Evolutionary conservation across 2,797 vertebrate genomes (phyloP).

Genomic region (Moxostoma hubbsi): DNA sequence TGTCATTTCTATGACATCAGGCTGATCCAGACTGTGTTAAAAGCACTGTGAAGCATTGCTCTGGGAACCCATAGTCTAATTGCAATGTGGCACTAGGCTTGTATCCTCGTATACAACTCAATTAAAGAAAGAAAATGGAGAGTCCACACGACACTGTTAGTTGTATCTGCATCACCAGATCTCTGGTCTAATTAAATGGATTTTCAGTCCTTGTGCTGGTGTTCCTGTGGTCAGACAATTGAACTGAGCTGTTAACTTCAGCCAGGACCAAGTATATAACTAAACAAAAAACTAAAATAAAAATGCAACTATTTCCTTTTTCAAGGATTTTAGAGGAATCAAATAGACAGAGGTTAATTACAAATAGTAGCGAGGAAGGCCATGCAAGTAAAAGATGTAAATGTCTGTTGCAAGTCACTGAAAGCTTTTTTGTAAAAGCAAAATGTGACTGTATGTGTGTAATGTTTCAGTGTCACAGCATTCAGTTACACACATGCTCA

Average conservation of each 20-base stretch:
- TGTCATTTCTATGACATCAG: too few relatives aligned
- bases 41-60: not conserved
- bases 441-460: slow-evolving; percentile 6
- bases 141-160: not conserved
- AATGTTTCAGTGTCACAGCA: slow-evolving; percentile 14
- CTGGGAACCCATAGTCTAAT: not conserved
- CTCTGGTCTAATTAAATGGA: slow-evolving; percentile 1
- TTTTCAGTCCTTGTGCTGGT: slow-evolving; percentile 1
- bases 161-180: not conserved
- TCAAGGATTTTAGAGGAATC: not conserved
- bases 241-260: not conserved
- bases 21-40: too few relatives aligned
- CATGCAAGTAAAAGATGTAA: slow-evolving; percentile 24
- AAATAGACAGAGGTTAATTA: slow-evolving; percentile 7
- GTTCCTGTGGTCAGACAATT: not conserved
- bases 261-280: not conserved
- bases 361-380: not conserved
- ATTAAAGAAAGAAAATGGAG: slow-evolving; percentile 8
- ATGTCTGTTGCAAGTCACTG: slow-evolving; percentile 26
- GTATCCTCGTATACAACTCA: not conserved
- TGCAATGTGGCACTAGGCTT: not conserved
- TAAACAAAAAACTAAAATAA: slow-evolving; percentile 1
- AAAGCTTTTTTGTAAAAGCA: slow-evolving; percentile 41
- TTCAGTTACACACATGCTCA: slow-evolving; percentile 21
- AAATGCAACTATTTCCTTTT: not conserved